These are phyloP conservation scores for Agrotis puta DNA, from an alignment of 2,888 invertebrate species.

Conservation along the genomic window DNA sequence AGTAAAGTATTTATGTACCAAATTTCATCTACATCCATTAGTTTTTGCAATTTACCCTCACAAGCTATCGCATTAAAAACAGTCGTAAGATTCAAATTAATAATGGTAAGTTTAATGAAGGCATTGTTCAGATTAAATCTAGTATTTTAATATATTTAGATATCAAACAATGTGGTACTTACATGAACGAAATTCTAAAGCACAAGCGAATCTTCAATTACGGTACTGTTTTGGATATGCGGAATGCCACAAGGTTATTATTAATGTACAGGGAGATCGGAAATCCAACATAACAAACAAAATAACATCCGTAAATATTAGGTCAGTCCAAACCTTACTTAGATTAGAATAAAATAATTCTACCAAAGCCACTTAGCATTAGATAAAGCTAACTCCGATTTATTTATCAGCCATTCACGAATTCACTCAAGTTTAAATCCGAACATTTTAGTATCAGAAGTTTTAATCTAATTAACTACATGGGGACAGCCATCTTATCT, in stretches of 20 bases:
- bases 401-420: conserved; percentile 50
- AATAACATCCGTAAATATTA: conserved; percentile 31
- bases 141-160: background rate
- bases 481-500: conserved; percentile 56
- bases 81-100: background rate
- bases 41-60: too few relatives aligned
- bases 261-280: background rate
- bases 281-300: conserved; percentile 17
- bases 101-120: background rate
- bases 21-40: too few relatives aligned
- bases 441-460: conserved; percentile 37
- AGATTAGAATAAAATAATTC: conserved; percentile 43
- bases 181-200: background rate
- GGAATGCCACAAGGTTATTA: conserved; percentile 8
- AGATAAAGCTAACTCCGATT: conserved; percentile 39
- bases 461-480: conserved; percentile 53
- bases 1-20: too few relatives aligned
- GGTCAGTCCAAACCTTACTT: conserved; percentile 18
- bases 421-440: conserved; percentile 48
- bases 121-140: conserved; percentile 6
- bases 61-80: too few relatives aligned
- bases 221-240: background rate
- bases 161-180: background rate
- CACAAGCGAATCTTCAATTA: background rate
- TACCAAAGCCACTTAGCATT: conserved; percentile 33